Percentiles rank a stretch among this genome's conserved stretches.
Evolutionary conservation across 2,113 vertebrate species (phyloP).

Genomic region (Marmota flaviventris): DNA sequence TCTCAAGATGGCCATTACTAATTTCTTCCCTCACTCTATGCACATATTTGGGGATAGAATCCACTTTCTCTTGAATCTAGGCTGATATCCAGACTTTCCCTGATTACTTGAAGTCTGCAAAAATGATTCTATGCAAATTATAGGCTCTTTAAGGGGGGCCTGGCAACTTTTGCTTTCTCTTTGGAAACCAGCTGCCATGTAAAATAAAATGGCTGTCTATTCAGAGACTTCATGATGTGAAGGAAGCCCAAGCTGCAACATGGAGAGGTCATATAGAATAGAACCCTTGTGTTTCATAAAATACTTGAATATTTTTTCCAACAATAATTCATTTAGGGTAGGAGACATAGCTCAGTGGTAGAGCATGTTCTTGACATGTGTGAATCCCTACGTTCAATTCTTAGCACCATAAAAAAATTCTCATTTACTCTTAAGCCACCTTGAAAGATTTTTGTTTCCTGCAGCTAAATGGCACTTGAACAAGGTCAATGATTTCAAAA

Average conservation of each 20-base stretch:
- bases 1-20: background rate
- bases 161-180: background rate
- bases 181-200: background rate
- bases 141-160: background rate
- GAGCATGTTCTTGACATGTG: background rate
- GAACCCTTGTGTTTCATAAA: background rate
- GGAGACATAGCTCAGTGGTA: background rate
- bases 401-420: background rate
- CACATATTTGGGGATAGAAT: background rate
- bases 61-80: background rate
- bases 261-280: background rate
- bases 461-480: slow-evolving; percentile 21
- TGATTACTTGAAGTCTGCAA: background rate
- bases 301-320: background rate
- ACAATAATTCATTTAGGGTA: background rate
- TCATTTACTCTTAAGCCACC: background rate
- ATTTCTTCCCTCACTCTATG: background rate
- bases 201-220: background rate
- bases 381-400: background rate
- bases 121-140: background rate
- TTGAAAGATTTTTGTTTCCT: background rate
- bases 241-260: background rate
- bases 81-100: background rate
- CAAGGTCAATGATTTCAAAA: slow-evolving; percentile 9
- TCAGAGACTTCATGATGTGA: background rate